A percentile compares a stretch with the other conserved stretches of the same genome.
phyloP scores from a whole-genome alignment of 2,888 invertebrate species.

The Papilio protenor region DNA sequence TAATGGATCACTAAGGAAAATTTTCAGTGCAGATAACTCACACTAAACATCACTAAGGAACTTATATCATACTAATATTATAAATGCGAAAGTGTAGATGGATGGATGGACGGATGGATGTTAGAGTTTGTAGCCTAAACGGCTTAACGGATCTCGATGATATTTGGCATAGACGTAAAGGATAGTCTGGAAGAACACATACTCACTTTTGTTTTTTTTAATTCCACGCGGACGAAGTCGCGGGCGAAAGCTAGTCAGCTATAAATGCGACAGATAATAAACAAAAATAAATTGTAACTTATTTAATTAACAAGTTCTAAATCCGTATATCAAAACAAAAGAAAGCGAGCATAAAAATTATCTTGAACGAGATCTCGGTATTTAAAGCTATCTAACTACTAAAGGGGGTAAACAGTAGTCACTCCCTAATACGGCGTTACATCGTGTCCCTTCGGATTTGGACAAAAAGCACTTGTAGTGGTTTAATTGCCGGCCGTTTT shows the following conservation, averaged over 20 bases:
- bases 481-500: slow-evolving; percentile 53
- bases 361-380: slow-evolving; percentile 23
- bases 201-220: too few species aligned
- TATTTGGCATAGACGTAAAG: too few species aligned
- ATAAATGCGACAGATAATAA: not conserved
- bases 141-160: too few species aligned
- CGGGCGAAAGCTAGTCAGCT: too few species aligned
- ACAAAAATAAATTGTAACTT: not conserved
- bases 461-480: slow-evolving; percentile 59
- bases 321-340: slow-evolving; percentile 23
- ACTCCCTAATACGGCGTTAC: slow-evolving; percentile 55
- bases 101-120: too few species aligned
- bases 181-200: too few species aligned
- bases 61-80: too few species aligned
- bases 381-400: slow-evolving; percentile 34
- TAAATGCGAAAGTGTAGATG: too few species aligned
- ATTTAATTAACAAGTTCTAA: not conserved
- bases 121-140: too few species aligned
- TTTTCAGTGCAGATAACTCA: not conserved
- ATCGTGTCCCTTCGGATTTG: slow-evolving; percentile 63
- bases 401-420: slow-evolving; percentile 57
- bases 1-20: too few species aligned
- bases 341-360: slow-evolving; percentile 32
- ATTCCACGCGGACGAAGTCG: too few species aligned
- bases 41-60: not conserved